Evolutionary conservation across 2,888 invertebrate species (phyloP), one percentile per base, ranked within the genome.

Genomic region (Bellardia bayeri): DNA sequence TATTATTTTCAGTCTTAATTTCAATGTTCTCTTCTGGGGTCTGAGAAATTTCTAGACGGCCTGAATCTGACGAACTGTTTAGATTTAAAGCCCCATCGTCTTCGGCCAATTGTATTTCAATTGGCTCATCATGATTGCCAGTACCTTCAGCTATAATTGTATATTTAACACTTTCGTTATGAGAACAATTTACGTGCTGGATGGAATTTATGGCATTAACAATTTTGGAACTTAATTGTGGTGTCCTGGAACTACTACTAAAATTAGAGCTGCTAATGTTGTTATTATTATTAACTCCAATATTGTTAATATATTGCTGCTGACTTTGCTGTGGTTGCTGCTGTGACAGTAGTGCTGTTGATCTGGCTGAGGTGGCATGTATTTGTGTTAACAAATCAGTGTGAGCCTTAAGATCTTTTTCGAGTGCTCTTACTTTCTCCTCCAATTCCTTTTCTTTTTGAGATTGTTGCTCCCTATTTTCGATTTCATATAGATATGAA

Each of bases 131-230:
- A 68, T 89, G 89, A 30, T 87, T 87, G 8, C 76, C 87, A 1
- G 78, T 81, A 11, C 89, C 90, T 16, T 90, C 90, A 3, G 91
- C 85, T n/a, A 92, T 89, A 23, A 93, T 92, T 1, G 90, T 92
- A 76, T 92, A 93, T 75, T 91, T 91, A 3, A 90, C 82, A 23
- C 90, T 89, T 61, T 89, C 86, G 7, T 81, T 54, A 2, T 69
- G n/a, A 14, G 69, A 51, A 30, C 63, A 63, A 54, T n/a, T 64
- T 2, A 68, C 66, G 37, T 68, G 69, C 33, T 84, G 85, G 2
- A 79, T 69, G 30, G 83, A 82, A 84, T 89, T 88, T 7, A 88
- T 85, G n/a, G 76, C 45, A 40, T 63, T 74, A 16, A 68, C 68
- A 74, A 37, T 51, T 49, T 63, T 78, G 37, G 85, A 56, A 30